Percentiles rank a stretch among this genome's conserved stretches.
phyloP scores from a whole-genome alignment of 2,888 invertebrate genomes.

The Andrena bucephala region DNA sequence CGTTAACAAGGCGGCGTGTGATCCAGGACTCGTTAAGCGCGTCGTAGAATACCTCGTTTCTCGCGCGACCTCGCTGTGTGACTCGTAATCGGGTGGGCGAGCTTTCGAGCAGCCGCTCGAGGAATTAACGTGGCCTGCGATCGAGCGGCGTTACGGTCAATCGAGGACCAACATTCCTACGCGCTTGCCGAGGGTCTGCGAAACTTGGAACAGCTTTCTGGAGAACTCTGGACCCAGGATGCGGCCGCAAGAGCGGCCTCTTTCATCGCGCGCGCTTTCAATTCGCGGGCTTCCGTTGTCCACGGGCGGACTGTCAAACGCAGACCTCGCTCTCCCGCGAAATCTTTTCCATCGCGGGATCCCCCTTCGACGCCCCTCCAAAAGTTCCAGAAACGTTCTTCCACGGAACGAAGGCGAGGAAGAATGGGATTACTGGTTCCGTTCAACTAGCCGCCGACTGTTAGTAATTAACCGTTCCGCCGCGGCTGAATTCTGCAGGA shows the following conservation, averaged over 20 bases:
- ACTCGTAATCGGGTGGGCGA: not conserved
- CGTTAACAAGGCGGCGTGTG: conserved; percentile 26
- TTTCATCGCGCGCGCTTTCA: conserved; percentile 46
- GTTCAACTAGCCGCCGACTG: not conserved
- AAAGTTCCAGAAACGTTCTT: conserved; percentile 60
- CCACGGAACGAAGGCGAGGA: conserved; percentile 1
- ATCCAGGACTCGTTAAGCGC: conserved; percentile 26
- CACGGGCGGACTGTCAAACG: conserved; percentile 62
- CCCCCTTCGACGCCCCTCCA: conserved; percentile 34
- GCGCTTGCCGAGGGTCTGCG: not conserved
- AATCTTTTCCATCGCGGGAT: conserved; percentile 55
- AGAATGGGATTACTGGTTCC: conserved; percentile 8
- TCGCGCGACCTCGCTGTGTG: too few relatives aligned
- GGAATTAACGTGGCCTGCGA: not conserved
- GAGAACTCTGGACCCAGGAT: conserved; percentile 30
- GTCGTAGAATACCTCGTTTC: not conserved
- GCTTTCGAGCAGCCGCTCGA: not conserved
- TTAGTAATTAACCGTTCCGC: conserved; percentile 12
- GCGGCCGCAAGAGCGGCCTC: conserved; percentile 15
- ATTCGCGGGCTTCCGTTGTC: conserved; percentile 67
- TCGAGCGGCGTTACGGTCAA: not conserved
- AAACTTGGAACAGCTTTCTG: conserved; percentile 39
- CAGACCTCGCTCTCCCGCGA: conserved; percentile 59
- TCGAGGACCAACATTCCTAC: not conserved
- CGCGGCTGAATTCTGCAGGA: not conserved